Base-by-base conservation (phyloP, 2,888 invertebrate species). In the Nephrotoma guestfalica region DNA sequence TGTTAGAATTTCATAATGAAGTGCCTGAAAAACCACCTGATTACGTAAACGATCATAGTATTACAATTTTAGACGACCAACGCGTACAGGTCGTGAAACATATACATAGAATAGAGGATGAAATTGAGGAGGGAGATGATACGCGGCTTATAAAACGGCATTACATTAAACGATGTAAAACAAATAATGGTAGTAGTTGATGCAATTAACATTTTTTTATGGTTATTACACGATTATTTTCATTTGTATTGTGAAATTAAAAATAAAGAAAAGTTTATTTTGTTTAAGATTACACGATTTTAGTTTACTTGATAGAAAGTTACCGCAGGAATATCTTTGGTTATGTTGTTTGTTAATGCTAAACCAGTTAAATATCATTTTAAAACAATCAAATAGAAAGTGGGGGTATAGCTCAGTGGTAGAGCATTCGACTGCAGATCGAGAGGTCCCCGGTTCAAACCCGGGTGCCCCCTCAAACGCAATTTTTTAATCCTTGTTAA, bases 401-500 rank as follows among this genome's bases (percentile, higher is more conserved):
- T 18, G 85, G 85, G 85, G 85, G 42, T 85, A 85, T 85, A 85
- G 85, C 85, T 85, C 85, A 85, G 85, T 85, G 85, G 85, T 85
- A 85, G 85, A 85, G 85, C 85, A 85, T 85, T 85, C 85, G 85
- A 85, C 85, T 85, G 85, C 85, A 85, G 85, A 85, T 85, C 85
- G 85, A 85, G 85, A 85, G 85, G 85, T 85, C 85, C 85, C 43
- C 85, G 85, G 85, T 85, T 85, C 85, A 85, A 85, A 85, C 85
- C 85, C 85, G 85, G 85, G 85, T 85, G 85, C 42, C 85, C 85
- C 43, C 85, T 85, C 40, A 51, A 45, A 30, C 30, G 30, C 2
- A 30, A 30, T 30, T 30, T 30, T 30, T 30, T 30, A 0, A 30
- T 3, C 0, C 30, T 30, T 30, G 30, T 30, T 30, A 3, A 30